Evolutionary conservation across 2,113 vertebrate genomes (phyloP), one percentile per base, ranked within the genome.

Genomic region (Pelmatolapia mariae): DNA sequence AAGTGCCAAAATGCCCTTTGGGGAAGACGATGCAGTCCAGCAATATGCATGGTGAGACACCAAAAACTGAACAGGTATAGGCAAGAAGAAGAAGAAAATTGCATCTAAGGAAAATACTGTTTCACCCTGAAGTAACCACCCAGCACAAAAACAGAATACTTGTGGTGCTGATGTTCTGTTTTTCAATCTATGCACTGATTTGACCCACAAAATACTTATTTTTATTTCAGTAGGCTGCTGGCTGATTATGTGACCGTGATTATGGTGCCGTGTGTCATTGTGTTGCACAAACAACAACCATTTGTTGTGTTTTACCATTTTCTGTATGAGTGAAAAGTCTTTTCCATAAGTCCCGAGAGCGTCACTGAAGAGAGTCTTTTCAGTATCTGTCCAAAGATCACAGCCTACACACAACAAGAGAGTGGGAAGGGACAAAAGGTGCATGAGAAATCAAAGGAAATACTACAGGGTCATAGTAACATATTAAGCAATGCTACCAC

Each of bases 261-360:
- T 19, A 8, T 47, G 26, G 24, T 18, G 22, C 10, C 9, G 57
- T 19, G 29, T 7, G 59, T 78, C 43, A 52, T 50, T 7, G 4
- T 6, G 8, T 13, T 45, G n/a, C 16, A 31, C 24, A 78, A 71
- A 63, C 15, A n/a, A 22, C 33, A 56, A 43, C 7, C 6, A 2
- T 5, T 38, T 68, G 63, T 38, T 68, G 19, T 38, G 5, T 13
- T 54, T 47, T 96, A 97, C 97, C 96, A 79, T 96, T 83, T 95
- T 96, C n/a, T 96, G 93, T 78, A 97, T 93, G 79, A 93, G 91
- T 22, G 90, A 84, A 80, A 97, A 97, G 85, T 97, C 95, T 92
- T 97, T 97, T 52, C 96, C 96, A 66, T 93, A 80, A 19, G 91
- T 90, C 43, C 57, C 40, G 3, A 96, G 96, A 26, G 96, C 93